phyloP scores from a whole-genome alignment of 2,113 vertebrate genomes.

The Porphyrio hochstetteri region DNA sequence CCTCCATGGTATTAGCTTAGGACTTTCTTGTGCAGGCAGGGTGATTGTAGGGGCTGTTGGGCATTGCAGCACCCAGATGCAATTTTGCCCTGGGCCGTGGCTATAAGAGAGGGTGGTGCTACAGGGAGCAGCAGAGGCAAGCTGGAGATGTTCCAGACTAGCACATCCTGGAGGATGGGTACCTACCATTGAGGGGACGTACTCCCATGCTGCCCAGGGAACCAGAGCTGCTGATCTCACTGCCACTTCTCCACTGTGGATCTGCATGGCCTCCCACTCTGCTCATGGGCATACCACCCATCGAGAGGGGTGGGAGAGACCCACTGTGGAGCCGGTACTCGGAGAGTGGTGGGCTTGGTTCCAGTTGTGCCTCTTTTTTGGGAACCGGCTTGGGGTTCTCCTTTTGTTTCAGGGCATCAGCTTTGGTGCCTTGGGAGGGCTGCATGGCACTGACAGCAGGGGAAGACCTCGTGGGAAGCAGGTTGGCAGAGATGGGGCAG shows the following conservation, averaged over 20 bases:
- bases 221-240: conserved; percentile 68
- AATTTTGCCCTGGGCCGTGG: background rate
- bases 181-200: conserved; percentile 85
- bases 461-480: conserved; percentile 75
- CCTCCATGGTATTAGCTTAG: background rate
- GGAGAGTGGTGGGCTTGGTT: conserved; percentile 34
- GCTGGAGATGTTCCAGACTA: background rate
- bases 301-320: conserved; percentile 62
- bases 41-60: background rate
- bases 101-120: background rate
- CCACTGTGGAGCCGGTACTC: conserved; percentile 78
- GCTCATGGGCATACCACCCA: conserved; percentile 50
- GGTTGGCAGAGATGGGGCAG: conserved; percentile 67
- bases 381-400: background rate
- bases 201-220: conserved; percentile 53
- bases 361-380: conserved; percentile 20
- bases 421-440: conserved; percentile 31
- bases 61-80: background rate
- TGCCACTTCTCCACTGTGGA: conserved; percentile 56
- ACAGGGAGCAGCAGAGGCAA: background rate
- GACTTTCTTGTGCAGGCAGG: background rate
- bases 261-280: conserved; percentile 72
- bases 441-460: conserved; percentile 39
- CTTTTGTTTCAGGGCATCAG: conserved; percentile 15
- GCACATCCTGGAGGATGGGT: background rate